Conservation (phyloP, 35 echinoderm and acorn worm species). For the Holothuria glaberrima region DNA sequence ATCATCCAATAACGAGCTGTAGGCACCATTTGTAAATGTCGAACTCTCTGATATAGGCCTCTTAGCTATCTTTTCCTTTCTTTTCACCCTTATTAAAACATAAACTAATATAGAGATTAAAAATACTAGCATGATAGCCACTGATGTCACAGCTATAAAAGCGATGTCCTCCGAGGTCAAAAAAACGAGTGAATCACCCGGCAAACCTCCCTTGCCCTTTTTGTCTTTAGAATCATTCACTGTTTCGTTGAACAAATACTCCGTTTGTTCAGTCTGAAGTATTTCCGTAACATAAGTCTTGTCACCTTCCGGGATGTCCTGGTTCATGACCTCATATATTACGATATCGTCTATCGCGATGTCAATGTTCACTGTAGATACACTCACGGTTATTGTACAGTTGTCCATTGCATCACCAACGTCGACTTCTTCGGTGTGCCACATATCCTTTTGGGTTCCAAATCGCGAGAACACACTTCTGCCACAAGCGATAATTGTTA, state of each 20-base stretch:
- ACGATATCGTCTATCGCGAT: constrained; percentile 35
- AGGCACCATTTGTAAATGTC: constrained; percentile 30
- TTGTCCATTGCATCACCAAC: background rate
- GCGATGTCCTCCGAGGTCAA: constrained; percentile 27
- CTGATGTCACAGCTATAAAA: constrained; percentile 31
- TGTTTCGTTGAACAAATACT: background rate
- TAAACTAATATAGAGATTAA: constrained; percentile 28
- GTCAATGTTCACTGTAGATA: constrained; percentile 9
- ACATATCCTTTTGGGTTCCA: constrained; percentile 13
- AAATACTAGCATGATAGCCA: constrained; percentile 47
- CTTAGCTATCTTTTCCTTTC: background rate
- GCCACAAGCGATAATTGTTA: background rate
- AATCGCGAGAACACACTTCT: background rate
- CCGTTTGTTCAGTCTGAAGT: background rate
- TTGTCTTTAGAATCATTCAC: background rate
- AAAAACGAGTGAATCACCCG: background rate
- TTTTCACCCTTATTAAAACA: constrained; percentile 44
- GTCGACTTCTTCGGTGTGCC: constrained; percentile 39
- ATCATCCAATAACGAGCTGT: constrained; percentile 33
- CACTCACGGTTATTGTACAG: background rate
- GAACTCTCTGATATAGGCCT: background rate
- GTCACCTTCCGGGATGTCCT: background rate
- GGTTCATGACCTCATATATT: constrained; percentile 21
- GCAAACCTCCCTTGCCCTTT: background rate
- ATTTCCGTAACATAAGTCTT: constrained; percentile 42